A percentile compares a stretch with the other conserved stretches of the same genome.
phyloP scores from a whole-genome alignment of 2,797 vertebrate species.

The Coracias cyanogaster region DNA sequence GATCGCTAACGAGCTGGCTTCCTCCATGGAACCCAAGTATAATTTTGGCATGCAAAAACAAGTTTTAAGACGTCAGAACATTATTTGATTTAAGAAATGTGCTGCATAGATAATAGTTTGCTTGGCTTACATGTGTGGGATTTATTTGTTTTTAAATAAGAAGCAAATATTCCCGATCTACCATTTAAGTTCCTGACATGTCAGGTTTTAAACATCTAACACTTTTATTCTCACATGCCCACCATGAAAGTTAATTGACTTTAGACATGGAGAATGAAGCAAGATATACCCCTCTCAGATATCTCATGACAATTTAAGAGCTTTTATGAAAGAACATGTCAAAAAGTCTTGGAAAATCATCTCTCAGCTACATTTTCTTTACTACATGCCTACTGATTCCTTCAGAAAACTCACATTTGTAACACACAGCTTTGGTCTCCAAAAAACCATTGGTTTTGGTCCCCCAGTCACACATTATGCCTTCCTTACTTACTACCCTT shows the following conservation, averaged over 20 bases:
- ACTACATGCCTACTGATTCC: neutral
- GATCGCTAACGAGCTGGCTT: neutral
- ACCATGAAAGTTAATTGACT: neutral
- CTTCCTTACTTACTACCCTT: neutral
- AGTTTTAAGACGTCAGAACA: neutral
- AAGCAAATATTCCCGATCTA: neutral
- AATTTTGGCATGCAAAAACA: neutral
- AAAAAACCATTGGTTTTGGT: neutral
- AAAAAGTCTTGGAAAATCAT: neutral
- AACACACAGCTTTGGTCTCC: neutral
- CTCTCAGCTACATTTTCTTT: neutral
- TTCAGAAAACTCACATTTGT: neutral
- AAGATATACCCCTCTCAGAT: neutral
- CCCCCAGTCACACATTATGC: neutral
- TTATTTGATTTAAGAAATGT: neutral
- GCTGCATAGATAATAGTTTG: neutral
- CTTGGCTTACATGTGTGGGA: neutral
- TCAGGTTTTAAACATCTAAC: neutral
- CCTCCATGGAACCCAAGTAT: neutral
- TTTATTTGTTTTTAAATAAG: neutral
- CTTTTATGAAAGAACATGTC: neutral
- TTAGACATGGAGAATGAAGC: neutral
- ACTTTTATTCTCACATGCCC: neutral
- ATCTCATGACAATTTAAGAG: neutral
- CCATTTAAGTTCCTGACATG: neutral